These are phyloP conservation scores for Macrosiphum euphorbiae DNA, from an alignment of 2,888 invertebrate species.

Conservation along the genomic window DNA sequence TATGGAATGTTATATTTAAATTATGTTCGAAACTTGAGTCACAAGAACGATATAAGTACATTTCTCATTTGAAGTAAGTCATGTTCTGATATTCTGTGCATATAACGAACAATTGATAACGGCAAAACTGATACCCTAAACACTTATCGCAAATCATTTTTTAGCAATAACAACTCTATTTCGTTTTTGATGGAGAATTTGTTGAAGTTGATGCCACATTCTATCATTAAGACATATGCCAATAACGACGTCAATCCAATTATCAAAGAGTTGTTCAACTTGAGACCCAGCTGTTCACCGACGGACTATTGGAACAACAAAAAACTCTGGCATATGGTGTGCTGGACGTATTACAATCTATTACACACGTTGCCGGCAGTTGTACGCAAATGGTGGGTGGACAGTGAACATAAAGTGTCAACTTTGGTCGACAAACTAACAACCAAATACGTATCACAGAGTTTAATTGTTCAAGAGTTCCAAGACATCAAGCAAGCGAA, in stretches of 20 bases:
- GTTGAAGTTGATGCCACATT: constrained; percentile 65
- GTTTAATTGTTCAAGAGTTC: constrained; percentile 79
- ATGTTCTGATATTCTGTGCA: background rate
- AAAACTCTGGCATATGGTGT: constrained; percentile 74
- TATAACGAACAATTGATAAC: background rate
- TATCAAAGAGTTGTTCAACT: constrained; percentile 47
- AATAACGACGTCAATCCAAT: constrained; percentile 54
- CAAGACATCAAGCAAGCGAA: constrained; percentile 74
- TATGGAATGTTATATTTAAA: constrained; percentile 79
- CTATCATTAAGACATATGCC: constrained; percentile 48
- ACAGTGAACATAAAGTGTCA: constrained; percentile 76
- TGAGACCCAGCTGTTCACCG: constrained; percentile 38
- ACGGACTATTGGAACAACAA: constrained; percentile 69
- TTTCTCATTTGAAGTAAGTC: constrained; percentile 76
- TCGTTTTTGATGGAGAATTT: constrained; percentile 60
- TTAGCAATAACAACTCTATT: constrained; percentile 56
- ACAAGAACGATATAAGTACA: constrained; percentile 81
- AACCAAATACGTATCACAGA: constrained; percentile 78
- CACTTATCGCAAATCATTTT: background rate
- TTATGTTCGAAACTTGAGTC: constrained; percentile 78
- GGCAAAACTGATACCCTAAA: background rate
- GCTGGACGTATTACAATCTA: constrained; percentile 78
- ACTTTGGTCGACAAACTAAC: constrained; percentile 80
- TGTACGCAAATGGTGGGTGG: constrained; percentile 84
- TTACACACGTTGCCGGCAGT: constrained; percentile 79